Base-by-base conservation (phyloP, 2,797 vertebrate genomes). In the Trachops cirrhosus region DNA sequence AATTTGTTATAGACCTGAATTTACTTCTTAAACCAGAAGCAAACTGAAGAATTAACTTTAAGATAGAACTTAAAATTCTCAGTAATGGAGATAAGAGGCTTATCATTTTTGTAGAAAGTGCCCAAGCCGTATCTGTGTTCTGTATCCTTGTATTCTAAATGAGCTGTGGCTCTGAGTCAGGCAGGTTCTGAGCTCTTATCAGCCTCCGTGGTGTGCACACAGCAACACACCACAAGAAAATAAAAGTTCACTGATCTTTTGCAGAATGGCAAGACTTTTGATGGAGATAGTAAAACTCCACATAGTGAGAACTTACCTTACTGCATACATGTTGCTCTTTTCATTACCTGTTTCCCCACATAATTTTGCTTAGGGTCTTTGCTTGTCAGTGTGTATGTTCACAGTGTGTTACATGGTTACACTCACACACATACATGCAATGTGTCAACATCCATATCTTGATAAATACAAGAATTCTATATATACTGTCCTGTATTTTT, bases 61-160 rank as follows among this genome's bases (percentile, higher is more conserved):
- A 97, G 85, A 93, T 71, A 75, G 85, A 92, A 87, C 88, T 87
- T 96, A 86, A 94, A 96, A 93, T 89, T 79, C 83, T 59, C 50
- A 14, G 50, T 44, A 54, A 73, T 75, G 59, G 78, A 95, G 96
- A 93, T 95, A 95, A 97, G 87, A 93, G 64, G 46, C 74, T 97
- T 90, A 95, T 89, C 78, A 1, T 75, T 37, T 70, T 44, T 34
- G 73, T 48, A 94, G 75, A 90, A 34, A 83, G 93, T 18, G 15
- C 44, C 74, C 10, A 9, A 68, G 85, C 1, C 0, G 39, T 39
- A 67, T 86, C 90, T 48, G 15, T 21, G 19, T 12, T 15, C 62
- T 37, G 5, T 52, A 74, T 14, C 64, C 83, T 29, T 1, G 0
- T 6, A 29, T 54, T 86, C 70, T 92, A 71, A 93, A 86, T 71